Evolutionary conservation across 2,113 vertebrate genomes (phyloP).

Genomic region (Leptobrachium leishanense): DNA sequence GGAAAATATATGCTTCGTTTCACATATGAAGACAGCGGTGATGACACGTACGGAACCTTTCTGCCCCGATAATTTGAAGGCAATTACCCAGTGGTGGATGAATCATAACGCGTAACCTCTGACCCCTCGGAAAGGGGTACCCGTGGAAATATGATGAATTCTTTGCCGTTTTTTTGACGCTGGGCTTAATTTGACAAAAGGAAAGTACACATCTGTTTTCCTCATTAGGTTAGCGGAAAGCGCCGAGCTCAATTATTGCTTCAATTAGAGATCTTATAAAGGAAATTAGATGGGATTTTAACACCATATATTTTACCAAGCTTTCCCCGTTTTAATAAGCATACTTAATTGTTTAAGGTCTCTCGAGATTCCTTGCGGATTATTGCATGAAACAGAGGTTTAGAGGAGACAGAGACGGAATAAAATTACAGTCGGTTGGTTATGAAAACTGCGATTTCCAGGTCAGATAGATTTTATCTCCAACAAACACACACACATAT

Average conservation of each 20-base stretch:
- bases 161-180: not conserved
- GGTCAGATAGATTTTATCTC: too few species aligned
- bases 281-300: not conserved
- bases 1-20: conserved; percentile 30
- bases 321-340: not conserved
- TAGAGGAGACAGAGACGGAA: not conserved
- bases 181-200: not conserved
- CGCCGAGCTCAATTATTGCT: not conserved
- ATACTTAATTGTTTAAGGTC: not conserved
- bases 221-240: not conserved
- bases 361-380: not conserved
- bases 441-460: not conserved
- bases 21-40: conserved; percentile 11
- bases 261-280: conserved; percentile 1
- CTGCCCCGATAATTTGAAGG: conserved; percentile 34
- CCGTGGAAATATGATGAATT: not conserved
- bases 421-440: not conserved
- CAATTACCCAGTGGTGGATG: not conserved
- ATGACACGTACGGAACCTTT: conserved; percentile 31
- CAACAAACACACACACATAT: too few species aligned
- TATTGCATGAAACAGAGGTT: not conserved
- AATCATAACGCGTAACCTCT: conserved; percentile 13
- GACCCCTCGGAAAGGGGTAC: not conserved
- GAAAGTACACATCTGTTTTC: not conserved
- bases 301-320: not conserved